Evolutionary conservation across 2,113 vertebrate genomes (phyloP), one percentile per base, ranked within the genome.

Genomic region (Anarrhichthys ocellatus): DNA sequence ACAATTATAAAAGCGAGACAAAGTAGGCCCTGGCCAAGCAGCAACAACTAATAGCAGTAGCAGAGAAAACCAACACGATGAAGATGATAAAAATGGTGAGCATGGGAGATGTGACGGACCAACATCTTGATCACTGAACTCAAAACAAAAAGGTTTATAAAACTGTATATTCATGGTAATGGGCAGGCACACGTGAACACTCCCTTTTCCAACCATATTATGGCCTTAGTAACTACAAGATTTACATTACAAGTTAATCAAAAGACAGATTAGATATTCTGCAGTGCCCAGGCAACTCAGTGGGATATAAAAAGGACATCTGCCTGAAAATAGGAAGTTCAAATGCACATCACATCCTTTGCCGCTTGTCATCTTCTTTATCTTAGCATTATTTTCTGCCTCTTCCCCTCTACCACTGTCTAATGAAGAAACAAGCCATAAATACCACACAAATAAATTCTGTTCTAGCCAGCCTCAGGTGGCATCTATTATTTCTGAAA

Each of bases 1-100:
- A 73, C 38, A 81, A 22, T 86, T 65, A 71, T 7, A 46, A 69
- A 77, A 77, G 78, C 1, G 10, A 61, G 78, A 83, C 70, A 66
- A 84, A 75, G 52, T 52, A 74, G 32, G 61, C 10, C 9, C 54
- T 24, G 10, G 54, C 34, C 18, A 76, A 76, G 71, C 56, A 73
- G 48, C 52, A 71, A 66, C n/a, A 24, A 20, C 42, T n/a, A 56
- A 58, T 1, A 65, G 48, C 70, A 2, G 48, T 14, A 34, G 54
- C 22, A 27, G 59, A 75, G 22, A 77, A 81, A 77, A 22, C 64
- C 24, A 76, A 44, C 71, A 70, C 2, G 6, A 42, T 40, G 46
- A 69, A 64, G 56, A 11, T 13, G 75, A 59, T 38, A 62, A 80
- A 56, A 56, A n/a, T 10, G 54, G 50, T 24, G 22, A 54, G 50